Conservation (phyloP, 2,797 vertebrate species). For the Mus spretus region DNA sequence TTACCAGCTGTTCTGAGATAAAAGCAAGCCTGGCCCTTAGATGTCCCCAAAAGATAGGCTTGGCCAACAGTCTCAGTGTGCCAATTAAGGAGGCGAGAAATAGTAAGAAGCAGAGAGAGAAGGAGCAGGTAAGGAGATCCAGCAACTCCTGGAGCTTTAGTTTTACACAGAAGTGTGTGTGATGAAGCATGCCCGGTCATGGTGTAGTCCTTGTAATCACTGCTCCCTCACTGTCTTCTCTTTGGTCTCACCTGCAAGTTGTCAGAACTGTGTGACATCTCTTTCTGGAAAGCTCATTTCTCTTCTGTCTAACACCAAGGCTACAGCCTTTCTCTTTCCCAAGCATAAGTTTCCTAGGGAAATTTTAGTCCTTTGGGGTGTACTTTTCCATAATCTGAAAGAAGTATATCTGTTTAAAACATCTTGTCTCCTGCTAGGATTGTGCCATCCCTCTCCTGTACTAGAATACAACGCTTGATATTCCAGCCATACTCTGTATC, state of each 20-base stretch:
- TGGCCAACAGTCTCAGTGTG: neutral
- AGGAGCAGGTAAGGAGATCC: neutral
- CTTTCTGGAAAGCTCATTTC: neutral
- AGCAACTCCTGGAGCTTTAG: neutral
- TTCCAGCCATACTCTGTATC: neutral
- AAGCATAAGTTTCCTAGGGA: neutral
- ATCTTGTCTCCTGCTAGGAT: neutral
- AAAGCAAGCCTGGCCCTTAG: neutral
- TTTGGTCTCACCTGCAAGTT: neutral
- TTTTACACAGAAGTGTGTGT: neutral
- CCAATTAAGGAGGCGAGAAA: constrained; percentile 4
- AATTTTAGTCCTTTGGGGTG: neutral
- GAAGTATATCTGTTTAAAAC: neutral
- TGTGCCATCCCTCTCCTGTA: neutral
- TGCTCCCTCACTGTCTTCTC: neutral
- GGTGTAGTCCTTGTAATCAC: neutral
- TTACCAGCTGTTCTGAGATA: neutral
- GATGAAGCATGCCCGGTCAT: neutral
- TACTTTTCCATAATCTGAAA: neutral
- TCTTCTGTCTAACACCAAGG: neutral
- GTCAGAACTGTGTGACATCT: neutral
- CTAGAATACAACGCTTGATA: neutral
- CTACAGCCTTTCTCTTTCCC: neutral
- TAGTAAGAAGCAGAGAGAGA: neutral
- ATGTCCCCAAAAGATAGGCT: neutral